These are phyloP conservation scores for Dasypolia templi DNA, from an alignment of 2,888 invertebrate species.

Conservation along the genomic window DNA sequence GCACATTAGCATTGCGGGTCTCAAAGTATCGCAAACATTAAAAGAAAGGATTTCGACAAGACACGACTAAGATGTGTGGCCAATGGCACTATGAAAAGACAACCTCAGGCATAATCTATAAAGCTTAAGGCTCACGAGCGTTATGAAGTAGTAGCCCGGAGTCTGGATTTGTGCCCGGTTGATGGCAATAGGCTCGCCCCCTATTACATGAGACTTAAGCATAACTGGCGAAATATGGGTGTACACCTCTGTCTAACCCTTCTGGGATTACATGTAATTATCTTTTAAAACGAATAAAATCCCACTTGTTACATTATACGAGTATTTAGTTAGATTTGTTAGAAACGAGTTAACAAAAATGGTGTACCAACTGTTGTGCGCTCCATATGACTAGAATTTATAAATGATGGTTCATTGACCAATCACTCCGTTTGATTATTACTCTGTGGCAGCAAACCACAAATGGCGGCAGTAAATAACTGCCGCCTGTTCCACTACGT, in stretches of 20 bases:
- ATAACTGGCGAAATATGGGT: too few relatives aligned
- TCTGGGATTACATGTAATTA: too few relatives aligned
- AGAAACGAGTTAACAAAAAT: neutral
- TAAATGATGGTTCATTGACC: neutral
- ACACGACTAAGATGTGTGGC: neutral
- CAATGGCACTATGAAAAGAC: neutral
- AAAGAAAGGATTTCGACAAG: neutral
- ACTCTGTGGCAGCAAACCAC: constrained; percentile 28
- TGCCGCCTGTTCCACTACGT: constrained; percentile 11
- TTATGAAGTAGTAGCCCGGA: neutral
- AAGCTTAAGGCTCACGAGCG: neutral
- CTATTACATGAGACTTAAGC: too few relatives aligned
- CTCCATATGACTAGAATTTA: too few relatives aligned
- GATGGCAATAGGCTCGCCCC: too few relatives aligned
- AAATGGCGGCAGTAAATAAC: constrained; percentile 32
- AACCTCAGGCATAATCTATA: neutral
- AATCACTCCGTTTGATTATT: constrained; percentile 8
- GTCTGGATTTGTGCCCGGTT: too few relatives aligned
- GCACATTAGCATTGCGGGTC: neutral
- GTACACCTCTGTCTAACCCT: too few relatives aligned
- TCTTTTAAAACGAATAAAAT: neutral
- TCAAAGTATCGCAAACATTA: neutral
- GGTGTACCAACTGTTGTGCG: neutral
- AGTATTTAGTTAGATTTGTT: neutral
- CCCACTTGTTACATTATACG: neutral